These are phyloP conservation scores for Mustela lutreola DNA, from an alignment of 2,113 vertebrate species.

Conservation along the genomic window DNA sequence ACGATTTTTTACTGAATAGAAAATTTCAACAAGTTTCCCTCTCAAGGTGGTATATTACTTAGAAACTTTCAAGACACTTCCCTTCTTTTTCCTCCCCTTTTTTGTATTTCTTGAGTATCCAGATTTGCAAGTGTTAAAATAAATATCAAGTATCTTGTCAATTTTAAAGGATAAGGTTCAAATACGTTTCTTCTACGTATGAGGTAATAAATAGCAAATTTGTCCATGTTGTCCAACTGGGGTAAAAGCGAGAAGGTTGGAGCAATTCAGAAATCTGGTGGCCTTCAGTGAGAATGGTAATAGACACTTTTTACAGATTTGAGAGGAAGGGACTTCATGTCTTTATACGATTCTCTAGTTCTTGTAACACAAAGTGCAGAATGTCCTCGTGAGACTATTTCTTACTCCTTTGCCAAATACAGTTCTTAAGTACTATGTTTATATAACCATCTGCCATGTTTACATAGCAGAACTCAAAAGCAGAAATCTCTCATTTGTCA, in stretches of 20 bases:
- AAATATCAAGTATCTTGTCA: neutral
- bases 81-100: neutral
- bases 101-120: neutral
- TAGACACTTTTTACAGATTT: conserved; percentile 31
- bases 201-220: neutral
- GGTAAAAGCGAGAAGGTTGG: neutral
- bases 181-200: neutral
- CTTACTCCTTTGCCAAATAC: conserved; percentile 69
- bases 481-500: conserved; percentile 71
- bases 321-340: neutral
- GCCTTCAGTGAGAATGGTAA: neutral
- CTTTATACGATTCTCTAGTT: conserved; percentile 44
- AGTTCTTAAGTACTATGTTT: conserved; percentile 76
- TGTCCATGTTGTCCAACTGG: neutral
- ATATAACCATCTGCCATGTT: conserved; percentile 79
- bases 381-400: conserved; percentile 71
- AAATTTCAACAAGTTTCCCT: conserved; percentile 45
- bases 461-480: conserved; percentile 74
- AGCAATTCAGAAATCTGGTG: conserved; percentile 48
- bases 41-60: conserved; percentile 18
- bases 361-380: conserved; percentile 64
- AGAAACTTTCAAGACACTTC: neutral
- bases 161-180: neutral
- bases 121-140: conserved; percentile 59
- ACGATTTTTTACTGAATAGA: conserved; percentile 37